Evolutionary conservation across 2,113 vertebrate genomes (phyloP).

Genomic region (Sphaerodactylus townsendi): DNA sequence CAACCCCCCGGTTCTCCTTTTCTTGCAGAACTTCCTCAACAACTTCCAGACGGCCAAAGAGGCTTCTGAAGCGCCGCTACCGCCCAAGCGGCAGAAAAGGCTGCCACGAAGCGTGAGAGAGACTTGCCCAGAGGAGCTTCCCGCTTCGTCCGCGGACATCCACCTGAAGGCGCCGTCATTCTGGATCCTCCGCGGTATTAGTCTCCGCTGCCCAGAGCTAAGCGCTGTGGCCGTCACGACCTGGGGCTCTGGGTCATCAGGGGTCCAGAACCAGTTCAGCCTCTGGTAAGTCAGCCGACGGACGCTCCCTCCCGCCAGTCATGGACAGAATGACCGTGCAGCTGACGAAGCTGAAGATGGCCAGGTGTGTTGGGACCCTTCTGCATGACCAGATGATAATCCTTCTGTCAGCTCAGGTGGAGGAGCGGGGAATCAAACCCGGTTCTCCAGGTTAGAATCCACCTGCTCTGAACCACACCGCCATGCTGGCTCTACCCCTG

Average conservation of each 20-base stretch:
- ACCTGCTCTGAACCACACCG: no score
- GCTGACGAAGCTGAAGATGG: constrained; percentile 89
- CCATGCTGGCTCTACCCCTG: no score
- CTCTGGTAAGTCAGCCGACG: constrained; percentile 75
- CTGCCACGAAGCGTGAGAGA: constrained; percentile 89
- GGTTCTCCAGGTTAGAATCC: no score
- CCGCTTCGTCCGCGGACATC: constrained; percentile 86
- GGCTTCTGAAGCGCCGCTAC: constrained; percentile 81
- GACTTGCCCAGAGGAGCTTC: constrained; percentile 92
- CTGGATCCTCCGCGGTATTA: no score
- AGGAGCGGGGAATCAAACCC: no score
- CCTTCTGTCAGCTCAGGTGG: no score
- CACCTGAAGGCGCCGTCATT: constrained; percentile 91
- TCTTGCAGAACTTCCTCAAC: constrained; percentile 84
- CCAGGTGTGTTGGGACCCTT: constrained; percentile 75
- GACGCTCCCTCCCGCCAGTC: constrained; percentile 79
- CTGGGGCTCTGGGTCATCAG: constrained; percentile 94
- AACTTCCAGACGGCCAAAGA: constrained; percentile 90
- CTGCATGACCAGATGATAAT: no score
- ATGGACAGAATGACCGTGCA: constrained; percentile 89
- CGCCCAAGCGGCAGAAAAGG: constrained; percentile 84
- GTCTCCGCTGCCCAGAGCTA: no score
- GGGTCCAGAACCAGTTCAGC: constrained; percentile 85
- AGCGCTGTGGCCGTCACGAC: no score
- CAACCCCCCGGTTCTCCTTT: not conserved